These are phyloP conservation scores for Hymenochirus boettgeri DNA, from an alignment of 2,113 vertebrate species.

Conservation along the genomic window DNA sequence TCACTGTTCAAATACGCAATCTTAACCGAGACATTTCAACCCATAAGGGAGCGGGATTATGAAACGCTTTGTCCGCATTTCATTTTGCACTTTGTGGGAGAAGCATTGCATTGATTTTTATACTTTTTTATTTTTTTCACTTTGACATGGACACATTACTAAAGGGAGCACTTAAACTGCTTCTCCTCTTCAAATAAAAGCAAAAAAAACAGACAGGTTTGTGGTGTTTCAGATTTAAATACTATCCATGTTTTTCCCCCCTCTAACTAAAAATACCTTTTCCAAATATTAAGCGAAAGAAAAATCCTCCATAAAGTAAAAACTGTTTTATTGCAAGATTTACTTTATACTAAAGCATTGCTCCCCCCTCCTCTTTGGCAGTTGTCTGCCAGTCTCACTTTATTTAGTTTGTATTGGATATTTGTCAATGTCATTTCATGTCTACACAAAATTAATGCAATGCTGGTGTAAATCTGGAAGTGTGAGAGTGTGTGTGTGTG, in stretches of 20 bases:
- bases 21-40: slow-evolving; percentile 42
- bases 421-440: slow-evolving; percentile 81
- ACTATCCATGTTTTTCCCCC: slow-evolving; percentile 24
- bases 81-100: slow-evolving; percentile 43
- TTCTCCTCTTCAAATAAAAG: slow-evolving; percentile 29
- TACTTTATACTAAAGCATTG: slow-evolving; percentile 59
- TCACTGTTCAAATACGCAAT: slow-evolving; percentile 38
- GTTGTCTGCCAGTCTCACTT: slow-evolving; percentile 72
- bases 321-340: slow-evolving; percentile 57
- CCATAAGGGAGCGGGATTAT: slow-evolving; percentile 40
- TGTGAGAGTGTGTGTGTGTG: slow-evolving; percentile 63
- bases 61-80: slow-evolving; percentile 43
- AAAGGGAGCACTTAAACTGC: slow-evolving; percentile 35
- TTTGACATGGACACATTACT: slow-evolving; percentile 42
- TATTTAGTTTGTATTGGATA: slow-evolving; percentile 74
- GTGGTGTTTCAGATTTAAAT: slow-evolving; percentile 18
- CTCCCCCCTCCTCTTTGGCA: slow-evolving; percentile 62
- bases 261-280: slow-evolving; percentile 51
- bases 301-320: slow-evolving; percentile 50
- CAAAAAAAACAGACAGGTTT: slow-evolving; percentile 17
- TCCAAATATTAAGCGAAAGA: too few species aligned
- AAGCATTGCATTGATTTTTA: slow-evolving; percentile 39
- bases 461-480: slow-evolving; percentile 46
- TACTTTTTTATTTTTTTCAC: slow-evolving; percentile 22
- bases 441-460: slow-evolving; percentile 74